These are phyloP conservation scores for Drosophila micromelanica DNA, from an alignment of 1,140 invertebrate genomes.

Conservation along the genomic window DNA sequence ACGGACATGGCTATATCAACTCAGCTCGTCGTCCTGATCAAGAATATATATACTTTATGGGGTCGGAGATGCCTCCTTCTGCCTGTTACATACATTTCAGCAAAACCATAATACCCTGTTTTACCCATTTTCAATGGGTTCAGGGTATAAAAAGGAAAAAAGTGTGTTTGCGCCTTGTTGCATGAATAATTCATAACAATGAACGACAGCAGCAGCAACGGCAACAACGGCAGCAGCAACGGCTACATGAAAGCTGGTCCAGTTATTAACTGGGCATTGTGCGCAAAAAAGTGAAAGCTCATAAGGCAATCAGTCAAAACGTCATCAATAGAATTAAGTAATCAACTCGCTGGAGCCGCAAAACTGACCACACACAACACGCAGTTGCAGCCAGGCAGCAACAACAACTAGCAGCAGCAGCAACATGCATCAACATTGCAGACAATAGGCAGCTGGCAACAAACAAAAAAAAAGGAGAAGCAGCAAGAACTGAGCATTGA, in stretches of 20 bases:
- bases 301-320: constrained; percentile 84
- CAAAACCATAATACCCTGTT: too few relatives aligned
- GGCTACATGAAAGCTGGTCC: constrained; percentile 45
- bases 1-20: too few relatives aligned
- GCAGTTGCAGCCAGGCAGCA: constrained; percentile 13
- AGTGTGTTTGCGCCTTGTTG: constrained; percentile 64
- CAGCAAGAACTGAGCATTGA: constrained; percentile 49
- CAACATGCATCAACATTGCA: constrained; percentile 12
- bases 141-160: constrained; percentile 30
- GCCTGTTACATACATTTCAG: too few relatives aligned
- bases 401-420: constrained; percentile 5
- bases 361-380: constrained; percentile 82
- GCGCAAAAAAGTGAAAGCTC: constrained; percentile 81
- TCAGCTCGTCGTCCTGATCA: too few relatives aligned
- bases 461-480: constrained; percentile 13
- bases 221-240: constrained; percentile 24
- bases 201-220: constrained; percentile 36
- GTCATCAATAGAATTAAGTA: constrained; percentile 84
- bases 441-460: constrained; percentile 48
- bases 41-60: too few relatives aligned
- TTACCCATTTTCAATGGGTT: too few relatives aligned
- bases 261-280: constrained; percentile 74
- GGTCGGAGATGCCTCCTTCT: too few relatives aligned
- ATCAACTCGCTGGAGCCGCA: constrained; percentile 65
- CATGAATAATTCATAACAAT: constrained; percentile 81